Evolutionary conservation across 2,888 invertebrate genomes (phyloP).

Genomic region (Frankliniella fusca): DNA sequence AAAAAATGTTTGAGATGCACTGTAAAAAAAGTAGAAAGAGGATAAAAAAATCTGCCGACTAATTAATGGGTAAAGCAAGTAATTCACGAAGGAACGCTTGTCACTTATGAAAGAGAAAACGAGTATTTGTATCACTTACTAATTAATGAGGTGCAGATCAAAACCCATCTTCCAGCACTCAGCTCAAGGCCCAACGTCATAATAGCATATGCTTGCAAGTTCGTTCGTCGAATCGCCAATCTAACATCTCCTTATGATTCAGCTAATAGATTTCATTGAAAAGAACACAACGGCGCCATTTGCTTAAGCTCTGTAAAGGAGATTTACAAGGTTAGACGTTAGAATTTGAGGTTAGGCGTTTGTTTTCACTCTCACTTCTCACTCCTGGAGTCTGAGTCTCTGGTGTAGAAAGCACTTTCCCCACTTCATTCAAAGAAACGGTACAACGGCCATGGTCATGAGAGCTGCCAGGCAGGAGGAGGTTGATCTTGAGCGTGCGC

Average conservation of each 20-base stretch:
- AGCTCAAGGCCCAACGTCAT: slow-evolving; percentile 16
- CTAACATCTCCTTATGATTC: neutral
- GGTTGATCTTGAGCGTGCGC: neutral
- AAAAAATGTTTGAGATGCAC: neutral
- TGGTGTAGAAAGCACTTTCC: neutral
- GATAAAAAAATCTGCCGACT: neutral
- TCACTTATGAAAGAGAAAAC: neutral
- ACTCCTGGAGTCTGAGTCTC: neutral
- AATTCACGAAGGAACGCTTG: neutral
- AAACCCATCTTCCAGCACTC: neutral
- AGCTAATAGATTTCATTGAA: too few relatives aligned
- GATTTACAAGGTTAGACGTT: too few relatives aligned
- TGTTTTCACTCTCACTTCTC: slow-evolving; percentile 6
- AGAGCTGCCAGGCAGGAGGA: too few relatives aligned
- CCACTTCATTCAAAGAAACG: slow-evolving; percentile 5
- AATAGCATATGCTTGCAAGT: neutral
- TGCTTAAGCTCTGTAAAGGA: too few relatives aligned
- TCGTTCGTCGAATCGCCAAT: neutral
- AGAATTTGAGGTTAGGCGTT: neutral
- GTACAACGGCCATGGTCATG: neutral
- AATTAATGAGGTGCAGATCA: neutral
- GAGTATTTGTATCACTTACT: neutral
- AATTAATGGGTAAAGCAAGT: neutral
- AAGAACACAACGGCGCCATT: too few relatives aligned
- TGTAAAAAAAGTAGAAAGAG: neutral